These are phyloP conservation scores for Monopterus albus DNA, from an alignment of 2,113 vertebrate genomes.

Conservation along the genomic window DNA sequence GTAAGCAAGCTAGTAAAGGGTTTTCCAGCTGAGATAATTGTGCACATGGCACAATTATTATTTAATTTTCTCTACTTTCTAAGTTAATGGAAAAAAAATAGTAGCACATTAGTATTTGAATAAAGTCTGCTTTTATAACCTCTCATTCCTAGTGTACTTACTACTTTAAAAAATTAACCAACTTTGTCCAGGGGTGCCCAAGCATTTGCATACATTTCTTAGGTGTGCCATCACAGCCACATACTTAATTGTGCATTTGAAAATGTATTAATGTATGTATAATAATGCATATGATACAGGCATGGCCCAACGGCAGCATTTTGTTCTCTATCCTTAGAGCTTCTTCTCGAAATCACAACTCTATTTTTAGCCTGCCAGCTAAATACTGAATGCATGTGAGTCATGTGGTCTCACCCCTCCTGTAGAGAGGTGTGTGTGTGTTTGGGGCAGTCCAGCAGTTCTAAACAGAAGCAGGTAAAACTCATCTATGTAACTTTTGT, in stretches of 20 bases:
- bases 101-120: no score
- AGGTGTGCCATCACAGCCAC: neutral
- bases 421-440: slow-evolving; percentile 48
- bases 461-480: neutral
- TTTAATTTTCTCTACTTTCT: no score
- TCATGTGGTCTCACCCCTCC: slow-evolving; percentile 44
- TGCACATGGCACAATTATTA: no score
- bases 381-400: slow-evolving; percentile 41
- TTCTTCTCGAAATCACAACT: slow-evolving; percentile 32
- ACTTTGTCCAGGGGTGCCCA: no score
- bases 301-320: neutral
- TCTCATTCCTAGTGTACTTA: no score
- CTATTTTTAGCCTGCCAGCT: slow-evolving; percentile 52
- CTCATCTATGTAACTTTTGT: no score
- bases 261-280: neutral
- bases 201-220: neutral
- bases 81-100: no score
- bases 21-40: no score
- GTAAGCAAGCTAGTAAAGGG: no score
- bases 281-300: neutral
- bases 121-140: no score
- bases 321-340: slow-evolving; percentile 32
- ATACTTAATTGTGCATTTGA: neutral
- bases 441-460: slow-evolving; percentile 9
- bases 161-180: no score